Evolutionary conservation across 2,113 vertebrate species (phyloP).

Genomic region (Corapipo altera): DNA sequence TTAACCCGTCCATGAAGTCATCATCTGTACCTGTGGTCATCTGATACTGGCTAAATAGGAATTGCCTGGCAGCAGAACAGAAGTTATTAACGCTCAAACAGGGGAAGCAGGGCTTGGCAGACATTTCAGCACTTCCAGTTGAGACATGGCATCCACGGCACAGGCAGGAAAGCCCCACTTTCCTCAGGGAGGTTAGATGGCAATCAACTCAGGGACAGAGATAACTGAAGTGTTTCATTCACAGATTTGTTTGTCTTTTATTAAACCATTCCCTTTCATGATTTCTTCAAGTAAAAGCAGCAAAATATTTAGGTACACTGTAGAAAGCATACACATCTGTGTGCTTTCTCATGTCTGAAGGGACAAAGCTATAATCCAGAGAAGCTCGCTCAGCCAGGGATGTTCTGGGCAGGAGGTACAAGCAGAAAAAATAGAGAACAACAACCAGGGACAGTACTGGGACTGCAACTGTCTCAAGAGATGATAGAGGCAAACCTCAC

Average conservation of each 20-base stretch:
- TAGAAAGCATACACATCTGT: not conserved
- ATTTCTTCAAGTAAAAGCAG: not conserved
- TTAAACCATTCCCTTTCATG: not conserved
- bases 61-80: not conserved
- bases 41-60: not conserved
- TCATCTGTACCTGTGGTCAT: not conserved
- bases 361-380: not conserved
- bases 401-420: not conserved
- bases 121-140: not conserved
- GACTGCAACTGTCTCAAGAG: not conserved
- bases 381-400: not conserved
- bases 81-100: not conserved
- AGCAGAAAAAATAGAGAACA: not conserved
- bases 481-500: not conserved
- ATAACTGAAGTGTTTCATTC: accelerated
- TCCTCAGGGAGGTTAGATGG: not conserved
- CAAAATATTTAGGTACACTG: accelerated
- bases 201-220: not conserved
- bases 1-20: not conserved
- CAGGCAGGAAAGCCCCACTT: not conserved
- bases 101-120: not conserved
- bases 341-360: not conserved
- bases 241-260: not conserved
- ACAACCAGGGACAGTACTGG: not conserved
- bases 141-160: accelerated